Percentiles rank a stretch among this genome's conserved stretches.
Evolutionary conservation across 1,140 invertebrate species (phyloP).

Genomic region (Temnothorax nylanderi): DNA sequence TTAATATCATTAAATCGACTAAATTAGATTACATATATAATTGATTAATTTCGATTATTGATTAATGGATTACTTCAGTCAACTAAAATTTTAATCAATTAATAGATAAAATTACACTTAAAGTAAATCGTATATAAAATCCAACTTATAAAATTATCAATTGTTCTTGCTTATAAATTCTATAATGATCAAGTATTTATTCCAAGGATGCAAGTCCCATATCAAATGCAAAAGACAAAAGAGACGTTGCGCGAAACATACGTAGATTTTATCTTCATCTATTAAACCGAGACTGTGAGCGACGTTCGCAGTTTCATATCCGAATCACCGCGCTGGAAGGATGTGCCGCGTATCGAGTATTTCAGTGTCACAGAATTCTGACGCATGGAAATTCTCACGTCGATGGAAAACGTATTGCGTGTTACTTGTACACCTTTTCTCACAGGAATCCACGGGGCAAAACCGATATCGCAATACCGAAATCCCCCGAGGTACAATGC

Average conservation of each 20-base stretch:
- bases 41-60: too few relatives aligned
- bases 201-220: neutral
- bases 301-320: conserved; percentile 29
- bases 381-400: conserved; percentile 26
- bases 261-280: conserved; percentile 14
- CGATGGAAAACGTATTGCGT: conserved; percentile 34
- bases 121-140: neutral
- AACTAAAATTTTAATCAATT: too few relatives aligned
- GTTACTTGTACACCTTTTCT: conserved; percentile 15
- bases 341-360: neutral
- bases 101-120: too few relatives aligned
- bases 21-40: too few relatives aligned
- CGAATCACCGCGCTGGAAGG: conserved; percentile 5
- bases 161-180: neutral
- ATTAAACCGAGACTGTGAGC: conserved; percentile 21
- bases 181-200: neutral
- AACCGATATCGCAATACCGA: conserved; percentile 17
- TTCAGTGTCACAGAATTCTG: conserved; percentile 18
- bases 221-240: neutral
- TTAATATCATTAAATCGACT: too few relatives aligned
- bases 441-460: neutral
- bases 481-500: neutral
- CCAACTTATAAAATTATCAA: neutral
- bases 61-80: too few relatives aligned
- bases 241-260: neutral